Conservation (phyloP, 92 coral and sea anemone species). For the Zoanthus sociatus region DNA sequence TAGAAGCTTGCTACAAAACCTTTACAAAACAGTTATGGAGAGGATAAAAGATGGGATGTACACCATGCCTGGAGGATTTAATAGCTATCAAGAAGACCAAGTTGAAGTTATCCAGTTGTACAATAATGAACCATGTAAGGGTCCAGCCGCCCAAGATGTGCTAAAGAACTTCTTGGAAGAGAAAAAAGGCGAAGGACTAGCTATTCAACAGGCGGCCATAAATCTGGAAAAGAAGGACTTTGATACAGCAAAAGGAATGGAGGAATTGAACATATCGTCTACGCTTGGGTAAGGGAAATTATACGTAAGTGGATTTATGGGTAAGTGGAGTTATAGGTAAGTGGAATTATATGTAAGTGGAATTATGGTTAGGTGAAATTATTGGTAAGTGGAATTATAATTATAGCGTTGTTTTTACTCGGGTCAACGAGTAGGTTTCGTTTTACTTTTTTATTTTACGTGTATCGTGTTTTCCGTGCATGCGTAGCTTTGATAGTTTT, state of each 20-base stretch:
- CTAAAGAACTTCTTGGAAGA: not conserved
- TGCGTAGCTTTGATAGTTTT: too few relatives aligned
- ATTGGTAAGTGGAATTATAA: too few relatives aligned
- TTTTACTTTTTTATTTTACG: too few relatives aligned
- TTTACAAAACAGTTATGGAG: not conserved
- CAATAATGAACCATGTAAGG: slow-evolving; percentile 12
- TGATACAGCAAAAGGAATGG: not conserved
- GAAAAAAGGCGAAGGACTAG: slow-evolving; percentile 20
- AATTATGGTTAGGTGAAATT: too few relatives aligned
- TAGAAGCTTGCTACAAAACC: not conserved
- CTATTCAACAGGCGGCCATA: slow-evolving; percentile 18
- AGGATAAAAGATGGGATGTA: slow-evolving; percentile 1
- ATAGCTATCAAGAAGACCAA: not conserved
- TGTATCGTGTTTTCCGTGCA: too few relatives aligned
- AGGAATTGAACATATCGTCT: not conserved
- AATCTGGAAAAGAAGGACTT: slow-evolving; percentile 5
- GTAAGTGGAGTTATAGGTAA: too few relatives aligned
- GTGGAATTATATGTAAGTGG: too few relatives aligned
- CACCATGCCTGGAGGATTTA: slow-evolving; percentile 38
- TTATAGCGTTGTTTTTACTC: too few relatives aligned
- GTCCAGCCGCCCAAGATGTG: slow-evolving; percentile 23
- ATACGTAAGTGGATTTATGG: not conserved
- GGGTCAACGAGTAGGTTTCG: too few relatives aligned
- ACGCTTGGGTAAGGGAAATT: not conserved
- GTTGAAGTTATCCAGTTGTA: slow-evolving; percentile 4